Percentiles rank a stretch among this genome's conserved stretches.
Conservation (phyloP, 1,140 invertebrate species). For the Leptinotarsa texana region DNA sequence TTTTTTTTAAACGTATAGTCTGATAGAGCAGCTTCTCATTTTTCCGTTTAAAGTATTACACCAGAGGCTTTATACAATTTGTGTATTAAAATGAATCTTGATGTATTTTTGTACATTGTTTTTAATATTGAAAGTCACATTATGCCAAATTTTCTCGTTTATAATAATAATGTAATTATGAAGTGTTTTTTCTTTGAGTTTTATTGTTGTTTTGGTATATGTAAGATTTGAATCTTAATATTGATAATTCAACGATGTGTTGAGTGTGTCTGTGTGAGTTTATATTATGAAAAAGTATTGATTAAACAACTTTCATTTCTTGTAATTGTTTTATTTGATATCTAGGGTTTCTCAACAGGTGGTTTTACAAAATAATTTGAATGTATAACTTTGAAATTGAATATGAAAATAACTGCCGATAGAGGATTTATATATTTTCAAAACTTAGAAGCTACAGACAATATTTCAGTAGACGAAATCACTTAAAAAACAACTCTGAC, state of each 20-base stretch:
- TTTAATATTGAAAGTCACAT: slow-evolving; percentile 19
- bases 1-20: not conserved
- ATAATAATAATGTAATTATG: slow-evolving; percentile 7
- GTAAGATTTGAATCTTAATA: too few relatives aligned
- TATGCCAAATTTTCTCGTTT: slow-evolving; percentile 26
- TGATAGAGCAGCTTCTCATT: not conserved
- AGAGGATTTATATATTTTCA: too few relatives aligned
- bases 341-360: too few relatives aligned
- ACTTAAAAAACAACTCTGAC: too few relatives aligned
- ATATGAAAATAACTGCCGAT: too few relatives aligned
- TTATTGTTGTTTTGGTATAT: slow-evolving; percentile 2
- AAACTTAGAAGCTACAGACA: too few relatives aligned
- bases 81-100: not conserved
- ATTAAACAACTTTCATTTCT: too few relatives aligned
- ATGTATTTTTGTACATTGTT: slow-evolving; percentile 6
- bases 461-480: too few relatives aligned
- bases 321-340: too few relatives aligned
- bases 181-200: slow-evolving; percentile 6
- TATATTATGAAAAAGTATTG: slow-evolving; percentile 27
- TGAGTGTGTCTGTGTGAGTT: slow-evolving; percentile 32
- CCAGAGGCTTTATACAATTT: not conserved
- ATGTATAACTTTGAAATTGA: too few relatives aligned
- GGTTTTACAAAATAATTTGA: too few relatives aligned
- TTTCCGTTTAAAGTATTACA: not conserved
- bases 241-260: not conserved